These are phyloP conservation scores for Chrysemys picta DNA, from an alignment of 2,113 vertebrate species.

Conservation along the genomic window DNA sequence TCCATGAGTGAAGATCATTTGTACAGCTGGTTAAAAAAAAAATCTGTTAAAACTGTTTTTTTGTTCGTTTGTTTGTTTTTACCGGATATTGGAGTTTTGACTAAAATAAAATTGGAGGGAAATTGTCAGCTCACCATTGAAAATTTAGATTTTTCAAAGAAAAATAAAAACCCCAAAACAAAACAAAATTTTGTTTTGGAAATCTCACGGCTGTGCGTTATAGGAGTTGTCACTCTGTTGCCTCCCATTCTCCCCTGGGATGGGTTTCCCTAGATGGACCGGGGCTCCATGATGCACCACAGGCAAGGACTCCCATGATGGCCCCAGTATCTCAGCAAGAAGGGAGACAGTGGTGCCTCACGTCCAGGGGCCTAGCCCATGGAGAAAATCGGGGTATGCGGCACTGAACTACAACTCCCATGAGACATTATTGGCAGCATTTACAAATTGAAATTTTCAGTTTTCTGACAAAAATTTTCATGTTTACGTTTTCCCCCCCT, in stretches of 20 bases:
- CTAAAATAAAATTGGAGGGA: conserved; percentile 17
- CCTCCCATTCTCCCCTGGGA: not conserved
- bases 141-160: not conserved
- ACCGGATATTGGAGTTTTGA: conserved; percentile 27
- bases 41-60: conserved; percentile 35
- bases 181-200: not conserved
- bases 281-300: not conserved
- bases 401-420: not conserved
- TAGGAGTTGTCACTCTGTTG: not conserved
- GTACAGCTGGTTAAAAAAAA: not conserved
- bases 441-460: not conserved
- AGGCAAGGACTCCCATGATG: not conserved
- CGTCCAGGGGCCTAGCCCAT: not conserved
- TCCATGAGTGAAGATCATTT: not conserved
- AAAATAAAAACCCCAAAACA: not conserved
- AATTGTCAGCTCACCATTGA: not conserved
- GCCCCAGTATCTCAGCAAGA: not conserved
- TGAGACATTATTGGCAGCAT: not conserved
- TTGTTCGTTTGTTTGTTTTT: not conserved
- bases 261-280: not conserved
- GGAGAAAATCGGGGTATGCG: not conserved
- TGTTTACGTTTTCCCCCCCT: not conserved
- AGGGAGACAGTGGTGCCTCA: not conserved
- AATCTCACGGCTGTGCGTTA: not conserved
- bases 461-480: not conserved